phyloP scores from a whole-genome alignment of 2,113 vertebrate species.

The Boulengeromyrus knoepffleri region DNA sequence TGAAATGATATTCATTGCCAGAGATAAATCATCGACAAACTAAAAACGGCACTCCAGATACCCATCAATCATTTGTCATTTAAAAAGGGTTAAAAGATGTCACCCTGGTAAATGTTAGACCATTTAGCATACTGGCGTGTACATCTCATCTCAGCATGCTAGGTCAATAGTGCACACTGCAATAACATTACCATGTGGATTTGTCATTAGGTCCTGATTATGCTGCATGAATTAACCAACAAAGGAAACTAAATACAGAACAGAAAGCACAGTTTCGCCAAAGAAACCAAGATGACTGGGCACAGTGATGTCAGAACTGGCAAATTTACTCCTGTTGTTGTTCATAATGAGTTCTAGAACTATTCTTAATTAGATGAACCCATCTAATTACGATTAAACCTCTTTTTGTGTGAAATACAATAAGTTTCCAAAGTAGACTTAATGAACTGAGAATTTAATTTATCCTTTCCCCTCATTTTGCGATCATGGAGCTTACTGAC shows the following conservation, averaged over 20 bases:
- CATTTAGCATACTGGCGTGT: neutral
- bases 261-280: neutral
- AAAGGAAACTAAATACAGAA: neutral
- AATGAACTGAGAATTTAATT: neutral
- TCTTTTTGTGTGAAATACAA: neutral
- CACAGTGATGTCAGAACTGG: neutral
- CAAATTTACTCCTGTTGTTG: neutral
- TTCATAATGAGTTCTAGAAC: neutral
- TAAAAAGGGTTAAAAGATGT: neutral
- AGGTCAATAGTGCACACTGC: neutral
- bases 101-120: neutral
- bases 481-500: neutral
- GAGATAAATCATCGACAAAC: neutral
- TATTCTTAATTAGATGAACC: conserved; percentile 1
- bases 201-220: neutral
- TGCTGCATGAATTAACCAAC: neutral
- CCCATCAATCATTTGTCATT: neutral
- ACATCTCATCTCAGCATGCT: neutral
- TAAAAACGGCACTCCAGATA: neutral
- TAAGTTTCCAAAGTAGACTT: neutral
- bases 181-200: neutral
- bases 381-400: neutral
- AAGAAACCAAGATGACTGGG: neutral
- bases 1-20: neutral
- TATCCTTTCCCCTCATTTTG: neutral